These are phyloP conservation scores for Drosophila kuntzei DNA, from an alignment of 2,888 invertebrate genomes.

Conservation along the genomic window DNA sequence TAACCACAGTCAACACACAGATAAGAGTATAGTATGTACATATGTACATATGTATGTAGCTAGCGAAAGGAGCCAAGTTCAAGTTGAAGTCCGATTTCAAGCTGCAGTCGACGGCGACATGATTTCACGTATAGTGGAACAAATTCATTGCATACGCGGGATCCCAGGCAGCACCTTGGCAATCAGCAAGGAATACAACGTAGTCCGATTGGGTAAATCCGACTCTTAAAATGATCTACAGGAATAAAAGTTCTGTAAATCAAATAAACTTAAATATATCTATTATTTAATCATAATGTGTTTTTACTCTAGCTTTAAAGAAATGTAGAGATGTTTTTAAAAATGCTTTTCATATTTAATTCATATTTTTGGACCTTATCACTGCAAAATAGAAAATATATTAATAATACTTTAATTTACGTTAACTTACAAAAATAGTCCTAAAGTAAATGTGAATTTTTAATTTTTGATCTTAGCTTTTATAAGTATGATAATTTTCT, in stretches of 20 bases:
- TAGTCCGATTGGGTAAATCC: constrained; percentile 9
- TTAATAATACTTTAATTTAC: no score
- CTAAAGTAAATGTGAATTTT: no score
- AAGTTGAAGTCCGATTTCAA: constrained; percentile 31
- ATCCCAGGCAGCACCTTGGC: constrained; percentile 73
- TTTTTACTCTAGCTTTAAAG: no score
- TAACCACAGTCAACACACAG: background rate
- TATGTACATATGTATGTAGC: background rate
- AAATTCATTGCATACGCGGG: constrained; percentile 74
- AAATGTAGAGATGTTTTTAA: no score
- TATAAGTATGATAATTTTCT: no score
- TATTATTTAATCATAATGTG: no score
- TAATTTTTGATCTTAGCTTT: no score
- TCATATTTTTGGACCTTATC: no score
- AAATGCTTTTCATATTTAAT: no score
- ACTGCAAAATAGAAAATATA: no score
- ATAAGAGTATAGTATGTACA: no score
- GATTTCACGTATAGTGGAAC: constrained; percentile 78
- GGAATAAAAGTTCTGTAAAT: background rate
- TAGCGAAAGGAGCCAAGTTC: constrained; percentile 30
- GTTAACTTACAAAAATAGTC: no score
- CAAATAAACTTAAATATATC: background rate
- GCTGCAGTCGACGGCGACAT: constrained; percentile 45
- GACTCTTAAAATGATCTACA: constrained; percentile 38
- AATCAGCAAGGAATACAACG: constrained; percentile 61